phyloP scores from a whole-genome alignment of 2,113 vertebrate genomes.

The Antechinus flavipes region DNA sequence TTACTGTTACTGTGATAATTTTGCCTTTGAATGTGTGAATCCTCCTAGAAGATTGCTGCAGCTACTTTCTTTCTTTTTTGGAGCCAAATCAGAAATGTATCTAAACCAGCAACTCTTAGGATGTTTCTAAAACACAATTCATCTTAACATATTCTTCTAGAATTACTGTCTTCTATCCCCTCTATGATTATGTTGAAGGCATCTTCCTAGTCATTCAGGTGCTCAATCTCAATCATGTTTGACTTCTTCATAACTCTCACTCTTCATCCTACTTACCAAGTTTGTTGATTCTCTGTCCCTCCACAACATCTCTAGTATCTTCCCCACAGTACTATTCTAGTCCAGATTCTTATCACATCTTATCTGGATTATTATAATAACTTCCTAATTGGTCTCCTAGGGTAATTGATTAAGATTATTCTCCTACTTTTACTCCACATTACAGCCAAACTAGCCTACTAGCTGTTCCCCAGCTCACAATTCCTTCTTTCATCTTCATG shows the following conservation, averaged over 20 bases:
- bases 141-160: not conserved
- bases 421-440: not conserved
- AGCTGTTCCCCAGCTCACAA: not conserved
- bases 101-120: not conserved
- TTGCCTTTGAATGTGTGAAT: not conserved
- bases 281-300: not conserved
- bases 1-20: not conserved
- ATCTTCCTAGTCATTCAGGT: not conserved
- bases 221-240: not conserved
- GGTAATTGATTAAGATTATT: not conserved
- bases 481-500: not conserved
- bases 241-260: not conserved
- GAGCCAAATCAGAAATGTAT: not conserved
- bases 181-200: not conserved
- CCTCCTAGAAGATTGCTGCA: not conserved
- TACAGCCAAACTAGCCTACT: not conserved
- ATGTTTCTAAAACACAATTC: not conserved
- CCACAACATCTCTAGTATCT: not conserved
- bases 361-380: slow-evolving; percentile 27
- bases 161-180: not conserved
- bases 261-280: not conserved
- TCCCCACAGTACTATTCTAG: slow-evolving; percentile 3
- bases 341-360: slow-evolving; percentile 49
- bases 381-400: slow-evolving; percentile 28
- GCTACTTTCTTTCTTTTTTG: not conserved